phyloP scores from a whole-genome alignment of 2,888 invertebrate species.

The Cephus pulcher region DNA sequence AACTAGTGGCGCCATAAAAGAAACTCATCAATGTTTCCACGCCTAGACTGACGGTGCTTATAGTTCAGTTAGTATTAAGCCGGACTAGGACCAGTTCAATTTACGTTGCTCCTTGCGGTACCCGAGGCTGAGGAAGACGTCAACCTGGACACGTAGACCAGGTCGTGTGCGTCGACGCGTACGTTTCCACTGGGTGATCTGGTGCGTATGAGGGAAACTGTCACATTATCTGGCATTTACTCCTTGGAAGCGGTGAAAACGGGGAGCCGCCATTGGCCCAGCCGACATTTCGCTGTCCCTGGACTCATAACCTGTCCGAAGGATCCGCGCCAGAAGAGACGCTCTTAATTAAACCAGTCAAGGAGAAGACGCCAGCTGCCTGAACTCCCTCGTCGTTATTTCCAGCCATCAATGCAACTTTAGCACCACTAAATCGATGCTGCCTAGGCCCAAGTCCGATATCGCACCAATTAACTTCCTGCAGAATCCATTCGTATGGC shows the following conservation, averaged over 20 bases:
- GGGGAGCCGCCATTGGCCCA: conserved; percentile 31
- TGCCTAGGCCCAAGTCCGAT: neutral
- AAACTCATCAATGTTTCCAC: conserved; percentile 1
- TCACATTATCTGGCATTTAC: conserved; percentile 40
- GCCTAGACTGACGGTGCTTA: neutral
- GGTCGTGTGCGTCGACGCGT: conserved; percentile 5
- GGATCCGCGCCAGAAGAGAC: conserved; percentile 31
- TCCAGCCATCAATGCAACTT: conserved; percentile 24
- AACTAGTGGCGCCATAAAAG: neutral
- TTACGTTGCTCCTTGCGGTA: neutral
- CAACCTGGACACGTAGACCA: conserved; percentile 3
- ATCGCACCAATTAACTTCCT: conserved; percentile 3
- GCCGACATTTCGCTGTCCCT: conserved; percentile 35
- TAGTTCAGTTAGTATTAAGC: neutral
- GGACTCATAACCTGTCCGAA: conserved; percentile 38
- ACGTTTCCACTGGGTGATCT: neutral
- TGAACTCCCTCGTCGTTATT: conserved; percentile 14
- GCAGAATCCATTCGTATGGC: neutral
- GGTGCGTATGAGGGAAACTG: conserved; percentile 22
- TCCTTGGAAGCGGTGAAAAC: conserved; percentile 30
- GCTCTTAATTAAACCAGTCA: conserved; percentile 49
- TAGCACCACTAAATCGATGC: conserved; percentile 9
- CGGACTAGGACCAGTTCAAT: neutral
- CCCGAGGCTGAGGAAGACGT: neutral
- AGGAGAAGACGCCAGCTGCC: conserved; percentile 29